phyloP scores from a whole-genome alignment of 2,888 invertebrate species.

The Microchrysa polita region DNA sequence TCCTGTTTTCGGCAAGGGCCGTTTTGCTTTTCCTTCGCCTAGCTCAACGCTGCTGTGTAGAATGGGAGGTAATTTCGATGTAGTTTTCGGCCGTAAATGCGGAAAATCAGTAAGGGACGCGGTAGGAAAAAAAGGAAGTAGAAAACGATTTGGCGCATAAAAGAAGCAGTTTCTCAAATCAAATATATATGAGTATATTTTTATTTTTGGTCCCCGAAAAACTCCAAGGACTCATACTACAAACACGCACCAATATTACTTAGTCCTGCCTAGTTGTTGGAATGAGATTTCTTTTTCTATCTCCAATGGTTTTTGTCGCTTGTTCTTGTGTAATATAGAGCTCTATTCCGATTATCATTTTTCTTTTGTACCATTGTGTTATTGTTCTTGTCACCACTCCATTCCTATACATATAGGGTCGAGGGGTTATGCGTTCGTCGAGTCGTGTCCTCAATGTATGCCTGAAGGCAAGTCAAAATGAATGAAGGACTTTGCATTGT shows the following conservation, averaged over 20 bases:
- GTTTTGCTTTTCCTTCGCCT: slow-evolving; percentile 1
- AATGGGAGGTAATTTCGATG: not conserved
- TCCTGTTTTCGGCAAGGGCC: not conserved
- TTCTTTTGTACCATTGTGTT: slow-evolving; percentile 9
- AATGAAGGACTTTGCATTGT: slow-evolving; percentile 10
- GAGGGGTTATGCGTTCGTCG: not conserved
- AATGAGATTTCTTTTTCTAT: slow-evolving; percentile 14
- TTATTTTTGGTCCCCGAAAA: not conserved
- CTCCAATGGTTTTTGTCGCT: not conserved
- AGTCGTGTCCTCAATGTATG: not conserved
- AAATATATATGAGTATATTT: too few species aligned
- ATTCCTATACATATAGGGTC: not conserved
- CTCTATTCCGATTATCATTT: slow-evolving; percentile 34
- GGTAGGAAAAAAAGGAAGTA: too few species aligned
- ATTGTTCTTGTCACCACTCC: not conserved
- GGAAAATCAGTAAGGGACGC: not conserved
- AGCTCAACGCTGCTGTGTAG: not conserved
- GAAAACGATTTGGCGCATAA: not conserved
- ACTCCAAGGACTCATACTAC: not conserved
- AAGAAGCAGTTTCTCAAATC: slow-evolving; percentile 8
- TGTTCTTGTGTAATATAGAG: slow-evolving; percentile 15
- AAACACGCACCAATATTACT: slow-evolving; percentile 4
- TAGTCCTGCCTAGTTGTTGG: slow-evolving; percentile 9
- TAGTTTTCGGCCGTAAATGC: not conserved
- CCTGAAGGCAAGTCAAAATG: slow-evolving; percentile 3